These are phyloP conservation scores for Platerodrilus igneus DNA, from an alignment of 2,888 invertebrate genomes.

Conservation along the genomic window DNA sequence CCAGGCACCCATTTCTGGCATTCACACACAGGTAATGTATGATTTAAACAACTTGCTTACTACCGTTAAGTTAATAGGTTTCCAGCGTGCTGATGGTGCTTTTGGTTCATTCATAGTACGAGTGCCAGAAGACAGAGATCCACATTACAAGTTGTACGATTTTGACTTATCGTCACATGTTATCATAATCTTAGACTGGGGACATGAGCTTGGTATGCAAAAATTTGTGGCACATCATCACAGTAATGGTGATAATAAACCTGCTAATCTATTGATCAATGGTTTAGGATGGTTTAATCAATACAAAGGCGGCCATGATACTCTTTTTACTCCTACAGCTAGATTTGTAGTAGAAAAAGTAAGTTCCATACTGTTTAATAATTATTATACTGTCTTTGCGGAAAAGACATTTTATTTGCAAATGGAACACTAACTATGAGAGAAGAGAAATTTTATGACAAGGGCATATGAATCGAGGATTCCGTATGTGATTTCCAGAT, in stretches of 20 bases:
- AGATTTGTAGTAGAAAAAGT: conserved; percentile 66
- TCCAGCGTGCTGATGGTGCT: conserved; percentile 82
- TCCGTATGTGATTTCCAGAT: no score
- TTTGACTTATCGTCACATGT: conserved; percentile 72
- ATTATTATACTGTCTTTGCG: background rate
- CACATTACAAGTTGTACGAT: conserved; percentile 68
- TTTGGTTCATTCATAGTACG: conserved; percentile 76
- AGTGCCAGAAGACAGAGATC: conserved; percentile 59
- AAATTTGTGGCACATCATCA: conserved; percentile 85
- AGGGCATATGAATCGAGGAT: no score
- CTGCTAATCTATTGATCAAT: conserved; percentile 75
- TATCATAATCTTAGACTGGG: conserved; percentile 79
- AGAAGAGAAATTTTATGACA: no score
- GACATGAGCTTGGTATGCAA: conserved; percentile 63
- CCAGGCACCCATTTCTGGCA: conserved; percentile 86
- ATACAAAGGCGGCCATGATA: conserved; percentile 35
- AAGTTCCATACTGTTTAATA: conserved; percentile 14
- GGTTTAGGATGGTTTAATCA: conserved; percentile 65
- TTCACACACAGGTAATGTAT: conserved; percentile 60
- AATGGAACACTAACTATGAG: no score
- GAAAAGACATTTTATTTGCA: no score
- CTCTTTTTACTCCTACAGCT: conserved; percentile 55
- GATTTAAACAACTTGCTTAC: no score
- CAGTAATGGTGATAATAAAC: conserved; percentile 75
- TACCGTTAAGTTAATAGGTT: conserved; percentile 61